Conservation (phyloP, 2,113 vertebrate genomes). For the Baryphthengus martii region DNA sequence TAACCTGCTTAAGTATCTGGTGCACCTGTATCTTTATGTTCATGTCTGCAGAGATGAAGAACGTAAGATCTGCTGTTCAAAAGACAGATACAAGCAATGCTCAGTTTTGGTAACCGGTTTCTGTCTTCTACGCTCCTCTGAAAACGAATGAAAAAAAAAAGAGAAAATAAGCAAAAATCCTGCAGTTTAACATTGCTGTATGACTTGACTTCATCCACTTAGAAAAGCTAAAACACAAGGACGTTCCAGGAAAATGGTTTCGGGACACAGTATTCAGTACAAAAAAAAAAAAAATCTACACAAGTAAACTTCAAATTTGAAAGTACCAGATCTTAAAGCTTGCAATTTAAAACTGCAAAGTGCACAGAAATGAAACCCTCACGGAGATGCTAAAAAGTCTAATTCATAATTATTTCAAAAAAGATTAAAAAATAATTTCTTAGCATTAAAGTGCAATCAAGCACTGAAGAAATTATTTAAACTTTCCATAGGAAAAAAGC, state of each 20-base stretch:
- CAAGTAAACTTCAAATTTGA: constrained; percentile 28
- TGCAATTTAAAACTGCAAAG: constrained; percentile 63
- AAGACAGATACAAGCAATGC: neutral
- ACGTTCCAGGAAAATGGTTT: neutral
- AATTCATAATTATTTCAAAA: constrained; percentile 75
- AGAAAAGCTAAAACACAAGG: neutral
- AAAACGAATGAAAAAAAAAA: neutral
- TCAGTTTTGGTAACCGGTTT: neutral
- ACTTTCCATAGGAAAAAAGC: constrained; percentile 68
- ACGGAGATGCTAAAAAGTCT: constrained; percentile 52
- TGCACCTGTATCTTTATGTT: neutral
- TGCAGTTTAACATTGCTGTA: neutral
- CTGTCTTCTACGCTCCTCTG: neutral
- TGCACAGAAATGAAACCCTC: constrained; percentile 66
- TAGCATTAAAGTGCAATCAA: constrained; percentile 77
- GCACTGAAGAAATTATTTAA: constrained; percentile 76
- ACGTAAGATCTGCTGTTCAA: neutral
- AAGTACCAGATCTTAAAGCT: constrained; percentile 24
- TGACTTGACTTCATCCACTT: neutral
- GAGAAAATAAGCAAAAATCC: neutral
- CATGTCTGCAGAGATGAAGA: neutral
- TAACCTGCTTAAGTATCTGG: neutral
- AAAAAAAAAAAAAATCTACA: neutral
- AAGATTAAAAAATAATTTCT: constrained; percentile 79
- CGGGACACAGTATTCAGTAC: neutral